Conservation (phyloP, 2,888 invertebrate species). For the Hyalella azteca region DNA sequence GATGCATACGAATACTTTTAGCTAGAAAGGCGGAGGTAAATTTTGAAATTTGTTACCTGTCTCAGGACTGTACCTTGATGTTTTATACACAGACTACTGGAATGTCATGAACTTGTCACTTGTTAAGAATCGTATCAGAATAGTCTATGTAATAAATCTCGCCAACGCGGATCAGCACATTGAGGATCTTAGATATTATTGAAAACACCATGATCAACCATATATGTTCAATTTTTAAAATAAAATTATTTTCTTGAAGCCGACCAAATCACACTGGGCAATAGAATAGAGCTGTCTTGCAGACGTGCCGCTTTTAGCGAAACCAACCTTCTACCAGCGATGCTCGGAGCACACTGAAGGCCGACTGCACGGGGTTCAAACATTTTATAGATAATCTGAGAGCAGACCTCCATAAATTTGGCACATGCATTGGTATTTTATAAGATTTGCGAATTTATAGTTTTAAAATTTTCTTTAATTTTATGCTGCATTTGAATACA, state of each 20-base stretch:
- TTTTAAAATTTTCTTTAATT: too few species aligned
- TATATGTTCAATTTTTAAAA: not conserved
- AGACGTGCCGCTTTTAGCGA: not conserved
- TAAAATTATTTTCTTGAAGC: not conserved
- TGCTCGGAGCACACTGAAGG: not conserved
- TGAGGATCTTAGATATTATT: conserved; percentile 2
- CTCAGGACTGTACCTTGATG: conserved; percentile 51
- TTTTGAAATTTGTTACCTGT: not conserved
- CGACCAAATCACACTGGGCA: not conserved
- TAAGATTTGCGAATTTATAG: too few species aligned
- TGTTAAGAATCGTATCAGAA: conserved; percentile 48
- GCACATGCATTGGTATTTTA: too few species aligned
- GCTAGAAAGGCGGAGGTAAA: too few species aligned
- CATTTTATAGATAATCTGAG: too few species aligned
- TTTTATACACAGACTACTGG: conserved; percentile 51
- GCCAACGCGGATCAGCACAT: conserved; percentile 35
- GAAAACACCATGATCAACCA: conserved; percentile 38
- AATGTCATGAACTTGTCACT: conserved; percentile 39
- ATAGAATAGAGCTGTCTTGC: not conserved
- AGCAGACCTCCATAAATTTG: too few species aligned
- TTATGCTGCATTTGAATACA: too few species aligned
- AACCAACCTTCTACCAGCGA: not conserved
- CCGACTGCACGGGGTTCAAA: too few species aligned
- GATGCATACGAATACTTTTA: too few species aligned
- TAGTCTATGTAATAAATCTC: conserved; percentile 56